Evolutionary conservation across 2,113 vertebrate species (phyloP).

Genomic region (Bucco capensis): DNA sequence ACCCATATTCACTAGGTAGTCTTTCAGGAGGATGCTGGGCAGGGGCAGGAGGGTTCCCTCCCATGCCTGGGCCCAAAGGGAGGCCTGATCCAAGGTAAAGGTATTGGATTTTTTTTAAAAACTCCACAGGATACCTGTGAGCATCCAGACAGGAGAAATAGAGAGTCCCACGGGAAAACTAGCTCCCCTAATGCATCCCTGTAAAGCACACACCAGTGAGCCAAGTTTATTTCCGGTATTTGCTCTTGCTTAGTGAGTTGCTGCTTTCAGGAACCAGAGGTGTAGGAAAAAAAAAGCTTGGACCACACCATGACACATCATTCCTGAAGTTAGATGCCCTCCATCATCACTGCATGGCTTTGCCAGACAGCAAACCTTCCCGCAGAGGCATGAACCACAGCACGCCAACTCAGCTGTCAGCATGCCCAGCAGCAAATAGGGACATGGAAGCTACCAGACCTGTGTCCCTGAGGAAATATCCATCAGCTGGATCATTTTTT

Average conservation of each 20-base stretch:
- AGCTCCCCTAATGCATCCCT: background rate
- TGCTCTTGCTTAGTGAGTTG: background rate
- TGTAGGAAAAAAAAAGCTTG: background rate
- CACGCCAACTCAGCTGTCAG: background rate
- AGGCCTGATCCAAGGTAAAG: background rate
- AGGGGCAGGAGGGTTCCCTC: background rate
- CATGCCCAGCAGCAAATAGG: background rate
- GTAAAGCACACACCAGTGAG: background rate
- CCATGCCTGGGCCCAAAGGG: background rate
- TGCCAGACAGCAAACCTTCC: background rate
- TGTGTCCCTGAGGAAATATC: background rate
- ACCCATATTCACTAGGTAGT: background rate
- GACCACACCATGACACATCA: background rate
- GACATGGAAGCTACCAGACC: background rate
- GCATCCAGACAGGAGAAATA: background rate
- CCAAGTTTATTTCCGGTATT: background rate
- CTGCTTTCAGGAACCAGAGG: background rate
- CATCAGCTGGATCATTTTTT: background rate
- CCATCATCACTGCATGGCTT: background rate
- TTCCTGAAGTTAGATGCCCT: background rate
- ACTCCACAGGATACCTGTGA: background rate
- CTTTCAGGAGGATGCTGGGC: accelerated
- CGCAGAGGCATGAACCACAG: accelerated
- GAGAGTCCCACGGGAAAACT: background rate
- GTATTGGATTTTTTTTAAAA: background rate